Evolutionary conservation across 1,140 invertebrate genomes (phyloP).

Genomic region (Harpegnathos saltator): DNA sequence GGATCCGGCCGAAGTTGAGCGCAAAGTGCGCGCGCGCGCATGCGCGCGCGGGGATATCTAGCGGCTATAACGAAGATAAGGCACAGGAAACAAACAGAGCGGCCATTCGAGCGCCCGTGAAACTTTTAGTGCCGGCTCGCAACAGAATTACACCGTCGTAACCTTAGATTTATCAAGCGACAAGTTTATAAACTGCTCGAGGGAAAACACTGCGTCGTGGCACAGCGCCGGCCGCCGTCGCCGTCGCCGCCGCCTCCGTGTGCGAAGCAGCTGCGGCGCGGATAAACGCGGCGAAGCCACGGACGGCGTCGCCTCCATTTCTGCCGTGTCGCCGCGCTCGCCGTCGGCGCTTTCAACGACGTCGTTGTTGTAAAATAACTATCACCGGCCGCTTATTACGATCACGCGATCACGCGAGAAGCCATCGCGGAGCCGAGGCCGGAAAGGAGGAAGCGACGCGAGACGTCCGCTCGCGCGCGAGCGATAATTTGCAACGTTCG

Average conservation of each 20-base stretch:
- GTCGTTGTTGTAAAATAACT: constrained; percentile 1
- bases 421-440: too few relatives aligned
- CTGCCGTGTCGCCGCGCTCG: neutral
- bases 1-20: constrained; percentile 37
- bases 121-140: constrained; percentile 58
- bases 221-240: neutral
- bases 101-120: constrained; percentile 50
- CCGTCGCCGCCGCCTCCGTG: too few relatives aligned
- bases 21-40: neutral
- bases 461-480: too few relatives aligned
- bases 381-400: neutral
- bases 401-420: neutral
- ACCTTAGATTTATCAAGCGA: constrained; percentile 62
- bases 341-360: neutral
- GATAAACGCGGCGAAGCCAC: constrained; percentile 45
- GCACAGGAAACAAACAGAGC: constrained; percentile 60
- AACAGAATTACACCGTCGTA: constrained; percentile 59
- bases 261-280: constrained; percentile 36
- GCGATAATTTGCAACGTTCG: neutral
- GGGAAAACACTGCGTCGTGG: too few relatives aligned
- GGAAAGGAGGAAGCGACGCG: too few relatives aligned
- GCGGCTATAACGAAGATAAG: constrained; percentile 58
- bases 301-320: neutral
- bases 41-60: constrained; percentile 34
- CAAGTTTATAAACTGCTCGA: constrained; percentile 55